These are phyloP conservation scores for Dichetophora obliterata DNA, from an alignment of 2,888 invertebrate species.

Conservation along the genomic window DNA sequence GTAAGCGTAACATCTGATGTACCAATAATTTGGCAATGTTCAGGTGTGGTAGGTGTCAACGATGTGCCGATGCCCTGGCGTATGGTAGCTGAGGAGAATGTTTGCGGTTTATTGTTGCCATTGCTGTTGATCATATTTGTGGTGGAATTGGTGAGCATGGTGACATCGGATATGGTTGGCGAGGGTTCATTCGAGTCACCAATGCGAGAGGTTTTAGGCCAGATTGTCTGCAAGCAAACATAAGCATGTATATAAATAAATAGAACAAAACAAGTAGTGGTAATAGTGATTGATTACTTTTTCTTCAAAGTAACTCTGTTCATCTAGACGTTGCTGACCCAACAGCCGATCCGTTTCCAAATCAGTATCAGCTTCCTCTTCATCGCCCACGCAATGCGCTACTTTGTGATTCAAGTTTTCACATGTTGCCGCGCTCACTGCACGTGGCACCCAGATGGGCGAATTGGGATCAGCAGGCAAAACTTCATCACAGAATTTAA, in stretches of 20 bases:
- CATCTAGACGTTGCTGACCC: conserved; percentile 93
- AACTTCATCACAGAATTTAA: conserved; percentile 66
- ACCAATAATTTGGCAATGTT: conserved; percentile 65
- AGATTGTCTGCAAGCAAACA: conserved; percentile 54
- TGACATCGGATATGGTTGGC: conserved; percentile 54
- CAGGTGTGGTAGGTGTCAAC: conserved; percentile 64
- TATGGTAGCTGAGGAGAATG: conserved; percentile 66
- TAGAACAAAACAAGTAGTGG: neutral
- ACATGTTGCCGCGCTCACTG: conserved; percentile 28
- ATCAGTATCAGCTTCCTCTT: conserved; percentile 96
- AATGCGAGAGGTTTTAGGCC: conserved; percentile 57
- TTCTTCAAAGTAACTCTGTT: conserved; percentile 88
- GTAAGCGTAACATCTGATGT: conserved; percentile 59
- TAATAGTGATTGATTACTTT: conserved; percentile 65
- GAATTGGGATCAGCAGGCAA: conserved; percentile 65
- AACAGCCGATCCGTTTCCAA: conserved; percentile 96
- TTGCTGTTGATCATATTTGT: conserved; percentile 44
- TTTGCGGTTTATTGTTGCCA: conserved; percentile 58
- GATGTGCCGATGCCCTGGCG: conserved; percentile 69
- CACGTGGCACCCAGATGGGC: conserved; percentile 68
- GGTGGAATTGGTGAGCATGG: conserved; percentile 51
- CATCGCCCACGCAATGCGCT: conserved; percentile 66
- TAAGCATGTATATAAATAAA: neutral
- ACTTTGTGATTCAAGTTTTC: conserved; percentile 49
- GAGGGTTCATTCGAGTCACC: conserved; percentile 56